phyloP scores from a whole-genome alignment of 2,888 invertebrate species.

The Phengaris arion region DNA sequence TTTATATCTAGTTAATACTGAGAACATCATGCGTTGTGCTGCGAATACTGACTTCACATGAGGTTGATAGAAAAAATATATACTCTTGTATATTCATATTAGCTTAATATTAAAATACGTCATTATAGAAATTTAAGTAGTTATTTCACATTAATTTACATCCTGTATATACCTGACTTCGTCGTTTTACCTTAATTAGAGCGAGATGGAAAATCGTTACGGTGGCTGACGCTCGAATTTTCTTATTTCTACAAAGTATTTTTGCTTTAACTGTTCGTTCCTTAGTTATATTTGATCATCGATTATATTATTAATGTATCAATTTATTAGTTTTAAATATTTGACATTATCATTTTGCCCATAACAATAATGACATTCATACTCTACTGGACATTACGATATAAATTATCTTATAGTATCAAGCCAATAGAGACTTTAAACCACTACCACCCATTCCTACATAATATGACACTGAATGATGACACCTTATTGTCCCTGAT shows the following conservation, averaged over 20 bases:
- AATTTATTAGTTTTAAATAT: not conserved
- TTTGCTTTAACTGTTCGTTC: not conserved
- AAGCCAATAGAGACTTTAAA: constrained; percentile 11
- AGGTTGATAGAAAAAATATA: constrained; percentile 36
- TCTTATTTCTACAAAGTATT: not conserved
- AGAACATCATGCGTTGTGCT: constrained; percentile 43
- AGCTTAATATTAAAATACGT: constrained; percentile 29
- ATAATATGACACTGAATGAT: constrained; percentile 53
- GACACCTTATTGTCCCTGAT: constrained; percentile 40
- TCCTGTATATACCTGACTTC: constrained; percentile 16
- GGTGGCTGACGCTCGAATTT: constrained; percentile 1
- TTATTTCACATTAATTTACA: not conserved
- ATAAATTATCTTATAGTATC: not conserved
- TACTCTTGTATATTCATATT: constrained; percentile 29
- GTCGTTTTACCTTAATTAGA: constrained; percentile 9
- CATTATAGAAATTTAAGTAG: constrained; percentile 26
- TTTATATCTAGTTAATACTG: constrained; percentile 59
- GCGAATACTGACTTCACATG: constrained; percentile 39
- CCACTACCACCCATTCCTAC: constrained; percentile 1
- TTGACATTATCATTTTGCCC: not conserved
- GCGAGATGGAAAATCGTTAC: constrained; percentile 19
- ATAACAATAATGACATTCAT: not conserved
- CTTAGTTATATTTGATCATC: not conserved
- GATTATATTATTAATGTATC: not conserved
- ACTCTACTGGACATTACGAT: constrained; percentile 9